Evolutionary conservation across 1,140 invertebrate species (phyloP), one percentile per base, ranked within the genome.

Genomic region (Scaptodrosophila lebanonensis): DNA sequence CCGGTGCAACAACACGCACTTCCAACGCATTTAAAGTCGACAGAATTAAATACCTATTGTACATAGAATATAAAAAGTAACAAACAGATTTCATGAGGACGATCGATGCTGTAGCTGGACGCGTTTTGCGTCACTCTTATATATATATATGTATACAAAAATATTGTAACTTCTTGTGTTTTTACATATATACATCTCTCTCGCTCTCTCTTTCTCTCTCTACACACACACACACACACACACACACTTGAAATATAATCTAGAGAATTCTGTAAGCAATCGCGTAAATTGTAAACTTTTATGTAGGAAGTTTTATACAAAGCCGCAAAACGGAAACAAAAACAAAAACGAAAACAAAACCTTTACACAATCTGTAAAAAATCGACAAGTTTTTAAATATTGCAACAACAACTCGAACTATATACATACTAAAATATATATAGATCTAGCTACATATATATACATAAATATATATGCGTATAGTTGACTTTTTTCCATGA

Each of bases 251-350:
- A 36, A 36, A 48, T 27, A 27, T 13, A 42, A 29, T 9, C 13
- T 60, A 69, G 52, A 61, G 38, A 62, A 52, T 62, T 67, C 63
- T 53, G 63, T 51, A 72, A 67, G 72, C 66, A 76, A 76, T 70
- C 72, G 63, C 57, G 50, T 71, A 57, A 64, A 57, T 62, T 76
- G 63, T 76, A 67, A 45, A 71, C 56, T 64, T 75, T 66, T 60
- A 71, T n/a, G 72, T 71, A 67, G 63, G 40, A 57, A 59, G 50
- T 76, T 71, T 76, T 76, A 60, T 70, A 71, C 49, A 57, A 56
- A n/a, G n/a, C n/a, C n/a, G 35, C 17, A n/a, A 29, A 49, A 27
- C 25, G 9, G 12, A 1, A 61, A 35, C 7, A 12, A 16, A 15
- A 20, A 5, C 20, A 29, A 27, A 40, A 20, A 18, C 7, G 13